Evolutionary conservation across 2,113 vertebrate genomes (phyloP).

Genomic region (Mystacornis crossleyi): DNA sequence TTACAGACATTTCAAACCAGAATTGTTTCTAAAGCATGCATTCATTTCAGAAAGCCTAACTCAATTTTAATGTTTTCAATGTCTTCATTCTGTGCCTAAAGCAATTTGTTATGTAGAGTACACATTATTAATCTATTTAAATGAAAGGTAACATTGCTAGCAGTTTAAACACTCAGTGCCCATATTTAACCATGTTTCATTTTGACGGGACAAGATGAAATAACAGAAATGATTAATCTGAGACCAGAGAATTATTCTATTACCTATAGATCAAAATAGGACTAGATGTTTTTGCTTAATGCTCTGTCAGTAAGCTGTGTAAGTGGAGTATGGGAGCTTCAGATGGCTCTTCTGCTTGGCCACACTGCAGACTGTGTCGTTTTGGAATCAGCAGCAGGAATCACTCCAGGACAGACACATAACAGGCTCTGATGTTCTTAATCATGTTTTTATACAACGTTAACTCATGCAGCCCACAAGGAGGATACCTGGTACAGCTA

Average conservation of each 20-base stretch:
- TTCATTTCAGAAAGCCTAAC: conserved; percentile 47
- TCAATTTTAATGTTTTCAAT: conserved; percentile 43
- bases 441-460: neutral
- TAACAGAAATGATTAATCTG: conserved; percentile 54
- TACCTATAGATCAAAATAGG: neutral
- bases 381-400: neutral
- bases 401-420: neutral
- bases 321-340: neutral
- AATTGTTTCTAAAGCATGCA: conserved; percentile 2
- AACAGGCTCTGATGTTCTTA: neutral
- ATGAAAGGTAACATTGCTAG: conserved; percentile 51
- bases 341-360: neutral
- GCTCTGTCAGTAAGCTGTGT: neutral
- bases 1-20: neutral
- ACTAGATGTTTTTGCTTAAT: neutral
- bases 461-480: neutral
- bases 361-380: neutral
- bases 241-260: conserved; percentile 27
- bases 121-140: conserved; percentile 58
- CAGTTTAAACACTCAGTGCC: conserved; percentile 45
- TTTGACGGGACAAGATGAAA: conserved; percentile 55
- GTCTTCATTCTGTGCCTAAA: conserved; percentile 29
- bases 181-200: conserved; percentile 47
- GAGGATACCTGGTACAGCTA: neutral
- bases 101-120: conserved; percentile 59